phyloP scores from a whole-genome alignment of 2,797 vertebrate genomes.

The Tragelaphus oryx region DNA sequence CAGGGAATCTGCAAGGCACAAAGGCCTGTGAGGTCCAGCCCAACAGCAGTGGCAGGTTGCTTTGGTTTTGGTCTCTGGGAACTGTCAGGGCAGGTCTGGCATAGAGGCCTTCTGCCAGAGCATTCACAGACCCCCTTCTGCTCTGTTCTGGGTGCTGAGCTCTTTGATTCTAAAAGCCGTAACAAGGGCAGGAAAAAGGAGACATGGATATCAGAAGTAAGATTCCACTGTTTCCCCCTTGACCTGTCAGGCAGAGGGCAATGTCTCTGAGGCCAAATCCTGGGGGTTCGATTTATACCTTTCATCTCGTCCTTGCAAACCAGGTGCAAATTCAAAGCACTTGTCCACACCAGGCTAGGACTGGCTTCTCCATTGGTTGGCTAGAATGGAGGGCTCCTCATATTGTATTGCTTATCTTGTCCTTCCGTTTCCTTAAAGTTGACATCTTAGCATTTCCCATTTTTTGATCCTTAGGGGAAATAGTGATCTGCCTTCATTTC shows the following conservation, averaged over 20 bases:
- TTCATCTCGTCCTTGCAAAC: not conserved
- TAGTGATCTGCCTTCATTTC: not conserved
- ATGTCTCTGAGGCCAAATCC: not conserved
- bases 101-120: not conserved
- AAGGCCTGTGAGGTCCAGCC: not conserved
- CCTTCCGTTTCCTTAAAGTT: not conserved
- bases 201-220: not conserved
- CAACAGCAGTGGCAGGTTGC: too few species aligned
- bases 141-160: not conserved
- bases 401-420: not conserved
- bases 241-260: not conserved
- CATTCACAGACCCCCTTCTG: rapidly evolving
- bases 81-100: not conserved
- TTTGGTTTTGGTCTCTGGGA: not conserved
- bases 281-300: not conserved
- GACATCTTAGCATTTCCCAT: not conserved
- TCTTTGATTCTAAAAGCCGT: not conserved
- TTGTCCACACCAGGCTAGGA: not conserved
- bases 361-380: not conserved
- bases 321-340: not conserved
- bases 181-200: not conserved
- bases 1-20: not conserved
- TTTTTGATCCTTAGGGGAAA: too few species aligned
- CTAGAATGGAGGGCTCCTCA: not conserved
- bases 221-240: not conserved